Conservation (phyloP, 1,140 invertebrate genomes). For the Ephestia elutella region DNA sequence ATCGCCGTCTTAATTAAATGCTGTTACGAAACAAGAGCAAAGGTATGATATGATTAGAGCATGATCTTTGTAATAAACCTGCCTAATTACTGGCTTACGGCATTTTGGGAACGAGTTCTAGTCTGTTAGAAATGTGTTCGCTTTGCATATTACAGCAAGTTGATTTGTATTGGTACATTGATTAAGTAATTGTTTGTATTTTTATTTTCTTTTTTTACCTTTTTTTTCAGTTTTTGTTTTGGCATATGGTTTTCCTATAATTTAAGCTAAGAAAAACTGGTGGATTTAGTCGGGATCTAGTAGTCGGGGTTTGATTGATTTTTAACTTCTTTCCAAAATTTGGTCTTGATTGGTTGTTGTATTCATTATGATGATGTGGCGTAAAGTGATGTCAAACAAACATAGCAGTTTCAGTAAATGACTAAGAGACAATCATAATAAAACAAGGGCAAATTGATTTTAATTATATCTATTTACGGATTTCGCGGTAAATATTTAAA, state of each 20-base stretch:
- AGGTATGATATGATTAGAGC: slow-evolving; percentile 52
- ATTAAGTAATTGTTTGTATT: no score
- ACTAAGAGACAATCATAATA: not conserved
- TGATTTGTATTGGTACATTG: not conserved
- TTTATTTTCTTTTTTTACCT: no score
- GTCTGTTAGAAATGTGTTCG: slow-evolving; percentile 2
- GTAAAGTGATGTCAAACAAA: not conserved
- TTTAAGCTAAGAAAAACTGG: no score
- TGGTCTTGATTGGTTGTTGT: no score
- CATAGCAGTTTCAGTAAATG: no score
- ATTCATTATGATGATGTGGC: not conserved
- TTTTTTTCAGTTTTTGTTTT: no score
- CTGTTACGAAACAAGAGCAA: slow-evolving; percentile 44
- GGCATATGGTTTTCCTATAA: no score
- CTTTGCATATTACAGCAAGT: slow-evolving; percentile 4
- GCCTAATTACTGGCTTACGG: slow-evolving; percentile 32
- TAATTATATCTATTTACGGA: not conserved
- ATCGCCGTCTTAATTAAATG: slow-evolving; percentile 50
- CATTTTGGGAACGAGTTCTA: not conserved
- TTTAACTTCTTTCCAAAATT: no score
- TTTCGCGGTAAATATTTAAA: not conserved
- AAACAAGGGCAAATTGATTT: not conserved
- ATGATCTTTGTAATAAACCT: slow-evolving; percentile 45
- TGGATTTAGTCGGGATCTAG: no score
- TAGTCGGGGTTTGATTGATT: no score